These are phyloP conservation scores for Podargus strigoides DNA, from an alignment of 2,797 vertebrate genomes.

Conservation along the genomic window DNA sequence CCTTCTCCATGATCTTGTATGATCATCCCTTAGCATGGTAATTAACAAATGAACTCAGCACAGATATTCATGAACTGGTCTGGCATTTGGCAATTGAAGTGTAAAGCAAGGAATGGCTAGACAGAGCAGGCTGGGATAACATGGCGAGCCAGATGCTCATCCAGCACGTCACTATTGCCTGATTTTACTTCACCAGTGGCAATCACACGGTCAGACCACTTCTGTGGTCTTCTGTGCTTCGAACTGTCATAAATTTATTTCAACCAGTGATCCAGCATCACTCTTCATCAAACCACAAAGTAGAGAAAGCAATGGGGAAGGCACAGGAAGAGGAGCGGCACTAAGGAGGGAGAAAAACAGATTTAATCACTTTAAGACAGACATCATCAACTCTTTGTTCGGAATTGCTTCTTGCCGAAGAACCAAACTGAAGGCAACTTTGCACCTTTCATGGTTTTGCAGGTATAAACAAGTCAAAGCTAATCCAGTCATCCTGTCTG, in stretches of 20 bases:
- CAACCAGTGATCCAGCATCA: not conserved
- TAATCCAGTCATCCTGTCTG: not conserved
- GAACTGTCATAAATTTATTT: not conserved
- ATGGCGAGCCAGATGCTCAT: not conserved
- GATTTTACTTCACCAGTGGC: not conserved
- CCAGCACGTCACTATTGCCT: not conserved
- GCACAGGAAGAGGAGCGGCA: not conserved
- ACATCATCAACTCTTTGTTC: not conserved
- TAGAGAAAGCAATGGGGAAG: not conserved
- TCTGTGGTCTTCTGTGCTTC: not conserved
- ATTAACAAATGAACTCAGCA: not conserved
- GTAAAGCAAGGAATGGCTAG: not conserved
- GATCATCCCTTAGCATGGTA: not conserved
- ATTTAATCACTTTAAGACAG: not conserved
- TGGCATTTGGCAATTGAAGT: not conserved
- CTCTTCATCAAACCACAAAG: not conserved
- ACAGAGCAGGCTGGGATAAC: not conserved
- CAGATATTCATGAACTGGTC: not conserved
- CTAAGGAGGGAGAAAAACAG: not conserved
- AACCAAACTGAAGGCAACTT: not conserved
- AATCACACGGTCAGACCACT: not conserved
- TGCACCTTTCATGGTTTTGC: not conserved
- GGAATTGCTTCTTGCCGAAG: not conserved
- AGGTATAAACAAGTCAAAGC: not conserved
- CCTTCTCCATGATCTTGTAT: not conserved